Evolutionary conservation across 2,797 vertebrate genomes (phyloP).

Genomic region (Sebastes nivosus): DNA sequence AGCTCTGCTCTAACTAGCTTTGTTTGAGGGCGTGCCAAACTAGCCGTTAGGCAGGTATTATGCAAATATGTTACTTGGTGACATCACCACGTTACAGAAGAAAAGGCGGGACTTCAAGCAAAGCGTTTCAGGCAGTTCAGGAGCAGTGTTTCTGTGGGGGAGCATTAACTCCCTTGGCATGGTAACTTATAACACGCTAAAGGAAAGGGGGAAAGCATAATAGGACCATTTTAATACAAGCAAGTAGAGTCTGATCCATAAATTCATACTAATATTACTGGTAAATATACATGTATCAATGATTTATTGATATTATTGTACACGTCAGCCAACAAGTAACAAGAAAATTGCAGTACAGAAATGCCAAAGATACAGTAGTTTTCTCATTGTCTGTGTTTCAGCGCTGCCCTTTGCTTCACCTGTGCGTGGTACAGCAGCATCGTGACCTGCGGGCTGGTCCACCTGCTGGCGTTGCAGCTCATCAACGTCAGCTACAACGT

Average conservation of each 20-base stretch:
- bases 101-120: too few species aligned
- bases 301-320: not conserved
- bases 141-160: too few species aligned
- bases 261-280: not conserved
- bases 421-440: constrained; percentile 96
- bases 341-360: not conserved
- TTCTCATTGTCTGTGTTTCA: constrained; percentile 64
- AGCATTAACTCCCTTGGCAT: too few species aligned
- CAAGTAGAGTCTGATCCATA: not conserved
- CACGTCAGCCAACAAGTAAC: not conserved
- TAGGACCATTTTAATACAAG: not conserved
- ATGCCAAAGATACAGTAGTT: not conserved
- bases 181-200: too few species aligned
- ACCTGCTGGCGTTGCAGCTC: constrained; percentile 91
- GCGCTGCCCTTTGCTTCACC: constrained; percentile 93
- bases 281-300: accelerated
- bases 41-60: too few species aligned
- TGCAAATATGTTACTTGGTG: too few species aligned
- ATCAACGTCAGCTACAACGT: constrained; percentile 96
- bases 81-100: too few species aligned
- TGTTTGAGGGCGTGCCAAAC: accelerated
- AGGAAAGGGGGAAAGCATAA: too few species aligned
- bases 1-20: too few species aligned
- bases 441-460: constrained; percentile 90
- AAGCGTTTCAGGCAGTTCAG: too few species aligned